Evolutionary conservation across 2,113 vertebrate species (phyloP).

Genomic region (Donacobius atricapilla): DNA sequence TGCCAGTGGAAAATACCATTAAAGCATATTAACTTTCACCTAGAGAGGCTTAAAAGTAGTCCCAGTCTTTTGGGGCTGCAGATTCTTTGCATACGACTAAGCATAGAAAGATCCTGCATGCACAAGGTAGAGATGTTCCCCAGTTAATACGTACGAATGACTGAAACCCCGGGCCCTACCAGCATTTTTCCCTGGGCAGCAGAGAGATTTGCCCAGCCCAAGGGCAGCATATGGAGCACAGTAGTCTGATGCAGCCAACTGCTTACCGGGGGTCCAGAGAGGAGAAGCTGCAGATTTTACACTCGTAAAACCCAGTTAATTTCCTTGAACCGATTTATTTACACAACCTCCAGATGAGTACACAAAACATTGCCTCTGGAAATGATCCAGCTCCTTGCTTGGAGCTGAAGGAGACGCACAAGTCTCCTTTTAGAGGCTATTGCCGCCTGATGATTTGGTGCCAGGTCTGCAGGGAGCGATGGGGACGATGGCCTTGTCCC

Average conservation of each 20-base stretch:
- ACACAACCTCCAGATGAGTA: background rate
- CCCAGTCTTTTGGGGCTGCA: background rate
- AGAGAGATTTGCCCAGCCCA: accelerated
- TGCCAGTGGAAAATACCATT: background rate
- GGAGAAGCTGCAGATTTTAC: background rate
- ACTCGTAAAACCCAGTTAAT: background rate
- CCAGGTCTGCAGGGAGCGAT: background rate
- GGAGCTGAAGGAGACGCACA: background rate
- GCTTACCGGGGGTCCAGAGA: accelerated
- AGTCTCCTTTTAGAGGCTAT: background rate
- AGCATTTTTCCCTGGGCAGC: background rate
- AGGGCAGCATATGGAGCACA: accelerated
- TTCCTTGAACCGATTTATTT: slow-evolving; percentile 33
- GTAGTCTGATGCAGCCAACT: accelerated
- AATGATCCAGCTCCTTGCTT: background rate
- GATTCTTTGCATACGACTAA: background rate
- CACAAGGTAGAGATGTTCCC: background rate
- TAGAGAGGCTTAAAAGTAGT: background rate
- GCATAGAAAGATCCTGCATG: background rate
- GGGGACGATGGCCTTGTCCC: accelerated
- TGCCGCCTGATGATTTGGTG: background rate
- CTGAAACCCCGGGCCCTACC: accelerated
- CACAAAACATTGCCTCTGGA: slow-evolving; percentile 13
- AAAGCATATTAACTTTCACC: background rate
- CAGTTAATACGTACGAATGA: accelerated